Conservation (phyloP, 2,888 invertebrate genomes). For the Apeira syringaria region DNA sequence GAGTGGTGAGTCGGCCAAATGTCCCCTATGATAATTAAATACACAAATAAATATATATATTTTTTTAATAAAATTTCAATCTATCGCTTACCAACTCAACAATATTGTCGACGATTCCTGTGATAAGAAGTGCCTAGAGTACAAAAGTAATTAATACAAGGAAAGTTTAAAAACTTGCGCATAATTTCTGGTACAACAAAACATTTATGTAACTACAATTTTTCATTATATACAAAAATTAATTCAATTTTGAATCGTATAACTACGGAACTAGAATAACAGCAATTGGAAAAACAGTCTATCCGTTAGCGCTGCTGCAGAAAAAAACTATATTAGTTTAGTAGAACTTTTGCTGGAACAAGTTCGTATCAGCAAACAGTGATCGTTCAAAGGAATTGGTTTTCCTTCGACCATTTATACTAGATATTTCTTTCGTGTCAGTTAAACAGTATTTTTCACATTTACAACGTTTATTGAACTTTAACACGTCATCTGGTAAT, state of each 20-base stretch:
- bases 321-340: constrained; percentile 21
- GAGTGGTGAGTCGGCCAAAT: no score
- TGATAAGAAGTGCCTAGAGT: no score
- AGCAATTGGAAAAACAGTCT: not conserved
- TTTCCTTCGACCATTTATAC: constrained; percentile 24
- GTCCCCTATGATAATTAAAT: no score
- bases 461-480: no score
- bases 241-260: constrained; percentile 2
- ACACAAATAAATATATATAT: no score
- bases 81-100: no score
- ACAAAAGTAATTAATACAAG: no score
- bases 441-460: no score
- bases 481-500: no score
- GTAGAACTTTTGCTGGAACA: constrained; percentile 20
- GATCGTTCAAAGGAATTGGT: constrained; percentile 38
- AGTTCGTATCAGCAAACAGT: constrained; percentile 35
- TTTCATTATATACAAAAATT: constrained; percentile 13
- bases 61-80: no score
- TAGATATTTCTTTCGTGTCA: constrained; percentile 19
- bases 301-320: constrained; percentile 3
- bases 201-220: constrained; percentile 4
- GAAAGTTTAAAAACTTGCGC: constrained; percentile 17
- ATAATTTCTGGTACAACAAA: constrained; percentile 7
- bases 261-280: not conserved
- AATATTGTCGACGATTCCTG: no score